Evolutionary conservation across 2,797 vertebrate species (phyloP), one percentile per base, ranked within the genome.

Genomic region (Microctenopoma lineatum): DNA sequence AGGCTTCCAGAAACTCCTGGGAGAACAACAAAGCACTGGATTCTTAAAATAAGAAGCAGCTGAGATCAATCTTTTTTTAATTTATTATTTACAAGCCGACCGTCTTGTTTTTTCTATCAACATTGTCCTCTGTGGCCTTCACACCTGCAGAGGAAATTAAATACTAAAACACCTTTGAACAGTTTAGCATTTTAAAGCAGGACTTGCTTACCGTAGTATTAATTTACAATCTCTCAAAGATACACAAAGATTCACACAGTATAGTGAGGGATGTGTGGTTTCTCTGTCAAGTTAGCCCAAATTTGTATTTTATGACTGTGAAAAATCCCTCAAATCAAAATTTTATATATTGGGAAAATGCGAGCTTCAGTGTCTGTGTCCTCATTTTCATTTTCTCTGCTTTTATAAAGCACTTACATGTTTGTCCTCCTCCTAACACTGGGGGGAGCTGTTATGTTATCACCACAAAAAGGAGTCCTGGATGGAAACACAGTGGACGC

Each of bases 361-460:
- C 59, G 75, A 51, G 51, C 47, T 58, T 75, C 41, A 72, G 18
- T 59, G 68, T 84, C 44, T 50, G 5, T 45, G 55, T 59, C 44
- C 25, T 73, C 4, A 0, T 66, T 81, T 76, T 48, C 44, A 44
- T 52, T 48, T 21, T 15, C 0, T 57, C 1, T 27, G 16, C 18
- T 39, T 25, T 51, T 34, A 41, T 4, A 5, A 29, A 51, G 36
- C 6, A 26, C 6, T 36, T 62, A 5, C 36, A 47, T 21, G 57
- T 32, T 48, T 57, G 55, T 73, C 81, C 68, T 34, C 68, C 53
- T 86, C 73, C 66, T 69, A 66, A 81, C 91, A 92, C 90, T 84
- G 72, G 90, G 91, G 80, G 90, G 91, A 89, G 92, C 90, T 89
- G 81, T 87, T 83, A 73, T 70, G 54, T 87, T 83, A 63, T 80